Percentiles rank a stretch among this genome's conserved stretches.
phyloP scores from a whole-genome alignment of 2,113 vertebrate genomes.

The Microtus montanus region DNA sequence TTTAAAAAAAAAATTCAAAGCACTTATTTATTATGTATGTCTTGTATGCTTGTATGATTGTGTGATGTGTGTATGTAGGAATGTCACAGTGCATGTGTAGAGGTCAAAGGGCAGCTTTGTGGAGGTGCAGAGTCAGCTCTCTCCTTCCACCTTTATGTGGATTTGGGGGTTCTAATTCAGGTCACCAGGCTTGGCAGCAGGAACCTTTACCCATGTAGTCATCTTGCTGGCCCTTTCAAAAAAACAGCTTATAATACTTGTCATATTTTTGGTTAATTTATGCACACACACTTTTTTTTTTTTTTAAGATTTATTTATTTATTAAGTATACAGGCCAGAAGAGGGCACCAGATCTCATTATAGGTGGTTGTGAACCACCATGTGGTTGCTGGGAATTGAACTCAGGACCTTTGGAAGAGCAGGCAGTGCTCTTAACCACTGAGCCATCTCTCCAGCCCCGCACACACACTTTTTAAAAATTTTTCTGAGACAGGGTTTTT shows the following conservation, averaged over 20 bases:
- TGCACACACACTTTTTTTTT: background rate
- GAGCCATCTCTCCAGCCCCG: too few relatives aligned
- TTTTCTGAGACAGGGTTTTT: background rate
- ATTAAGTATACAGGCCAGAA: too few relatives aligned
- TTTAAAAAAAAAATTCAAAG: background rate
- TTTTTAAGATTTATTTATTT: too few relatives aligned
- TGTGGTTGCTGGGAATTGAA: too few relatives aligned
- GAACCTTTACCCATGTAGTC: background rate
- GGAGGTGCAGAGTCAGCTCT: background rate
- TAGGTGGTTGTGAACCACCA: too few relatives aligned
- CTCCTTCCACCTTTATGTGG: background rate
- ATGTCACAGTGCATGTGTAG: background rate
- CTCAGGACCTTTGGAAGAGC: too few relatives aligned
- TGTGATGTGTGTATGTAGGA: background rate
- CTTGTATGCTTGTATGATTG: background rate
- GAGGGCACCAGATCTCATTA: too few relatives aligned
- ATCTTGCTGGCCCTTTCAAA: background rate
- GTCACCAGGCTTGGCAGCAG: background rate
- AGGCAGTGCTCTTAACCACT: too few relatives aligned
- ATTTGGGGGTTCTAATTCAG: background rate
- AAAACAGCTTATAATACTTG: background rate
- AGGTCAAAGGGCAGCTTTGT: background rate
- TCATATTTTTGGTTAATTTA: slow-evolving; percentile 27
- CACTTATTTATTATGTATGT: background rate
- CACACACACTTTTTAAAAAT: background rate